Evolutionary conservation across 2,797 vertebrate genomes (phyloP), one percentile per base, ranked within the genome.

Genomic region (Eospalax fontanierii): DNA sequence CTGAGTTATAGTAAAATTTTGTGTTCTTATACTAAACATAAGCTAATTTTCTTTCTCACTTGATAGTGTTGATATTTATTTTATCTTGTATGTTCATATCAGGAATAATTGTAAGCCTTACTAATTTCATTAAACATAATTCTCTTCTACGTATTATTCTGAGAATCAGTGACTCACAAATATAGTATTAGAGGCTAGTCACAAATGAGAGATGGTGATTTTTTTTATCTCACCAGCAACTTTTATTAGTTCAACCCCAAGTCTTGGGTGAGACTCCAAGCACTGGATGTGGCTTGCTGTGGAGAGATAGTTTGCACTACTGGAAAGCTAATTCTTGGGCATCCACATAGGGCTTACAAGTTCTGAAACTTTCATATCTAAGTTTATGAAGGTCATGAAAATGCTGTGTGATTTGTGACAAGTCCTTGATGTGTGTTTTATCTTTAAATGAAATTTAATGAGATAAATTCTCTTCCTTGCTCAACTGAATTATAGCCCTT

Each of bases 1-100:
- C 95, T 98, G 95, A 97, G 97, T 98, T 97, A 96, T 82, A 97
- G 95, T 96, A 97, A 98, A 97, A 96, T 95, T 98, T 98, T 97
- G 97, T 89, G 96, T 96, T 91, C 95, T 97, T 96, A 89, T 97
- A 96, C 87, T 96, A 94, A 97, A 91, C 75, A 94, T 93, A 96
- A 97, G 97, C 91, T 97, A 98, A 97, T 98, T 98, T 97, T 97
- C 33, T 98, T 91, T 98, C 95, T 95, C 96, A 97, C 74, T 97
- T 79, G 95, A 97, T 92, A 98, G 86, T 89, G 94, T 95, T 98
- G 97, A 98, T 96, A 91, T 92, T 96, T 98, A 96, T 95, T 98
- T 91, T 97, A 90, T 89, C 76, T 98, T 96, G 97, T 97, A 98
- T 98, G 97, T 97, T 97, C 70, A 87, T 95, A 59, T 50, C 81